Conservation (phyloP, 1,140 invertebrate genomes). For the Danaus plexippus region DNA sequence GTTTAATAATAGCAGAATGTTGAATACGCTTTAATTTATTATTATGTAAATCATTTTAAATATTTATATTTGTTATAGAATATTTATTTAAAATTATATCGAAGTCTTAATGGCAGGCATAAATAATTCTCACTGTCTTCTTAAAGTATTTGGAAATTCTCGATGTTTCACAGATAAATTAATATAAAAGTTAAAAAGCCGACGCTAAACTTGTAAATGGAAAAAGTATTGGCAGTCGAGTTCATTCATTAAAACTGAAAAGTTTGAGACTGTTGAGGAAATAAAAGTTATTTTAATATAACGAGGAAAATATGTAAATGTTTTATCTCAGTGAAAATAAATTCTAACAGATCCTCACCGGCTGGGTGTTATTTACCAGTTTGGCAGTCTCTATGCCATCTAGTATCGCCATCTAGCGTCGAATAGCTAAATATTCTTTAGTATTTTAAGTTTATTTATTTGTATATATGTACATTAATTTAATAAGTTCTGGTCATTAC, state of each 20-base stretch:
- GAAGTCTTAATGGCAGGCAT: no score
- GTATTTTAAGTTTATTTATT: no score
- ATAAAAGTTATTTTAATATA: constrained; percentile 38
- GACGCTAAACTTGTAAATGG: constrained; percentile 47
- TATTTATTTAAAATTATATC: no score
- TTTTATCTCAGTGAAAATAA: constrained; percentile 23
- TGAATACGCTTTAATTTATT: no score
- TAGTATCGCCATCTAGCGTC: constrained; percentile 46
- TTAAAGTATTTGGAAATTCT: no score
- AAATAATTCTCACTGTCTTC: no score
- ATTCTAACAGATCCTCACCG: constrained; percentile 13
- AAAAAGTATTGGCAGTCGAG: constrained; percentile 43
- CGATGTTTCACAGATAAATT: constrained; percentile 6
- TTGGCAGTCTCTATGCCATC: not conserved
- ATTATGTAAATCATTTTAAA: no score
- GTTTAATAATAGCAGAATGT: no score
- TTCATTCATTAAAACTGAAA: constrained; percentile 55
- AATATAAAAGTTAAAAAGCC: constrained; percentile 19
- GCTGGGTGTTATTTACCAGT: constrained; percentile 5
- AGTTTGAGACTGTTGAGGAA: constrained; percentile 34
- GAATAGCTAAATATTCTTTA: constrained; percentile 33
- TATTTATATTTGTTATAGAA: no score
- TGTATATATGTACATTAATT: no score
- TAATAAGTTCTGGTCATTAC: no score
- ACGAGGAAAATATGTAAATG: constrained; percentile 38